Evolutionary conservation across 37 sponge, comb jelly and placozoan genomes (phyloP), one percentile per base, ranked within the genome.

Genomic region (Oscarella lobularis): DNA sequence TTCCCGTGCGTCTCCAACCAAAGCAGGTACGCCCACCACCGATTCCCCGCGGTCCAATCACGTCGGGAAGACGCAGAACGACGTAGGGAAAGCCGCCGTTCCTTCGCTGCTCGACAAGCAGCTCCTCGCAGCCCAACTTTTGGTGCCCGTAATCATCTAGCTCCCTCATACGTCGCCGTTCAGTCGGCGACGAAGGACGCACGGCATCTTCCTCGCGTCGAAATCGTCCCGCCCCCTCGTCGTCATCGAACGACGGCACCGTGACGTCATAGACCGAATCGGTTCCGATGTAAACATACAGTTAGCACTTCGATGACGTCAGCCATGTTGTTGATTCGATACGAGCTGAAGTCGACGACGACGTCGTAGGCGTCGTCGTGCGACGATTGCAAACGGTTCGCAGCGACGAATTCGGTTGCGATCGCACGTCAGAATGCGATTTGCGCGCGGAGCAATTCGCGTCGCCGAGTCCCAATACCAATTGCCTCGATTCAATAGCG

Each of bases 191-290:
- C 2, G 71, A 27, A 5, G 82, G 82, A 1, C 72, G 36, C 2
- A 67, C 6, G 0, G 82, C 77, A 38, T 82, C 82, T 3, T 0
- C 39, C 37, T 82, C 82, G 6, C 3, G 3, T 39, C 68, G 74
- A 27, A 33, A 38, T 0, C 48, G n/a, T n/a, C n/a, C n/a, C n/a
- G n/a, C n/a, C n/a, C n/a, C n/a, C 60, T 48, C 60, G 20, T 20
- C 67, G 31, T 29, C 70, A 67, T 78, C 66, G 1, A 38, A 2
- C 2, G 39, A 6, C 36, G 31, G n/a, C 40, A 55, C 77, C 38
- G 70, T 71, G 14, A 82, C 82, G 34, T 82, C 82, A 5, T 82
- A 82, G 40, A 82, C 82, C 3, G 82, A 82, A 76, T 82, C 82
- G 37, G 82, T 66, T 39, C 82, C 76, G 72, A 82, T 82, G 67